These are phyloP conservation scores for Limenitis camilla DNA, from an alignment of 2,888 invertebrate species.

Conservation along the genomic window DNA sequence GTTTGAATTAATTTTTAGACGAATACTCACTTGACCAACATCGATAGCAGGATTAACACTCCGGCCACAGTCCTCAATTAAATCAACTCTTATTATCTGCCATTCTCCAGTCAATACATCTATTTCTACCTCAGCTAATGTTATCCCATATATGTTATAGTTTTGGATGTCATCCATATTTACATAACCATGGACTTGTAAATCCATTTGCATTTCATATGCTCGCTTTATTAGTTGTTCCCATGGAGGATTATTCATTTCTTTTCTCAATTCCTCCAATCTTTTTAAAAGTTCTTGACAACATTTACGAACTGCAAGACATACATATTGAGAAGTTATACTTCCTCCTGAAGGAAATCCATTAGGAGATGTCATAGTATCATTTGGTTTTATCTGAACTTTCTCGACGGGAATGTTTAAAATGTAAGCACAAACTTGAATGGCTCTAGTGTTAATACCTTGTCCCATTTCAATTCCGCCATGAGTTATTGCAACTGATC, in stretches of 20 bases:
- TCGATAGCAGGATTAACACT: slow-evolving; percentile 82
- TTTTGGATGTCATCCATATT: slow-evolving; percentile 47
- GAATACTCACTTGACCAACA: slow-evolving; percentile 75
- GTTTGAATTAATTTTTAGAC: neutral
- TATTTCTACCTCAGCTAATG: too few species aligned
- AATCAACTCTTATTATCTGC: slow-evolving; percentile 76
- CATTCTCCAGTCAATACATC: slow-evolving; percentile 86
- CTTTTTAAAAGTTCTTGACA: slow-evolving; percentile 38
- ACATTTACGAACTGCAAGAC: slow-evolving; percentile 35
- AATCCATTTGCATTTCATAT: slow-evolving; percentile 59
- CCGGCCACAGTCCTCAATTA: slow-evolving; percentile 80
- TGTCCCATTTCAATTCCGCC: slow-evolving; percentile 77
- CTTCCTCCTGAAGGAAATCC: slow-evolving; percentile 78
- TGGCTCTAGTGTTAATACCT: slow-evolving; percentile 77
- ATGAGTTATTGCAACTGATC: slow-evolving; percentile 71
- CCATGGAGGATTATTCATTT: slow-evolving; percentile 71
- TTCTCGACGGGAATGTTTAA: slow-evolving; percentile 78
- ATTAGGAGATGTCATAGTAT: slow-evolving; percentile 78
- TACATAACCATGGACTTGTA: slow-evolving; percentile 70
- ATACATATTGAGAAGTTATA: slow-evolving; percentile 43
- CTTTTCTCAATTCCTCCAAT: slow-evolving; percentile 56
- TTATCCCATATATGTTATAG: slow-evolving; percentile 76
- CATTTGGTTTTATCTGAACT: slow-evolving; percentile 78
- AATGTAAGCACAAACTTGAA: slow-evolving; percentile 78
- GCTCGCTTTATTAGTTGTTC: slow-evolving; percentile 70